phyloP scores from a whole-genome alignment of 2,888 invertebrate genomes.

The Eupithecia tripunctaria region DNA sequence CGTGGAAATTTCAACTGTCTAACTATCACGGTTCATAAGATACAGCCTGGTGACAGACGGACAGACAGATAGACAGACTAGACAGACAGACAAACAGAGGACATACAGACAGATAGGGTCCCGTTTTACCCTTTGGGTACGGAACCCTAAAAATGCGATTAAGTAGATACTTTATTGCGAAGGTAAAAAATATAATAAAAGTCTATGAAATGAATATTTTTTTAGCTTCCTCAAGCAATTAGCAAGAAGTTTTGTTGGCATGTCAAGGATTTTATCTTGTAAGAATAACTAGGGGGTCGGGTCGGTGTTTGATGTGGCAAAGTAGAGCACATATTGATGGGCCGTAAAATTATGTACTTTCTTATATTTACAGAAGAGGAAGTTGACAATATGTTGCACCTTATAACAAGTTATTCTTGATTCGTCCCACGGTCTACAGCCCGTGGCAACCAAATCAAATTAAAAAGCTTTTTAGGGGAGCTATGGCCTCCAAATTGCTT shows the following conservation, averaged over 20 bases:
- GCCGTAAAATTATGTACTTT: not conserved
- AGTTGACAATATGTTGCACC: not conserved
- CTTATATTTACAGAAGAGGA: not conserved
- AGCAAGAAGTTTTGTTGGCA: constrained; percentile 2
- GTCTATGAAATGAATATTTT: not conserved
- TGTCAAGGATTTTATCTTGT: constrained; percentile 4
- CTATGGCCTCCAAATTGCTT: not conserved
- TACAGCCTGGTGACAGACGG: too few relatives aligned
- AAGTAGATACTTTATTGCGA: not conserved
- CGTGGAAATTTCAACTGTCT: too few relatives aligned
- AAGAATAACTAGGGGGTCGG: not conserved
- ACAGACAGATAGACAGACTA: too few relatives aligned
- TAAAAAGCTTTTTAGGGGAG: not conserved
- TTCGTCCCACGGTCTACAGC: not conserved
- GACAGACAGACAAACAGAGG: too few relatives aligned
- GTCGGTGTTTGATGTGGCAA: not conserved
- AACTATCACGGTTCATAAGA: too few relatives aligned
- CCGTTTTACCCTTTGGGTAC: too few relatives aligned
- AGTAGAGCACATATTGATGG: constrained; percentile 7
- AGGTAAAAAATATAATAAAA: not conserved
- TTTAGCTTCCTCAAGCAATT: constrained; percentile 3
- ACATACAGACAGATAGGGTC: too few relatives aligned
- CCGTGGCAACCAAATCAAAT: not conserved
- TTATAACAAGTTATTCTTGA: not conserved
- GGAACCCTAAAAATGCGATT: constrained; percentile 1